These are phyloP conservation scores for Ataeniobius toweri DNA, from an alignment of 2,797 vertebrate species.

Conservation along the genomic window DNA sequence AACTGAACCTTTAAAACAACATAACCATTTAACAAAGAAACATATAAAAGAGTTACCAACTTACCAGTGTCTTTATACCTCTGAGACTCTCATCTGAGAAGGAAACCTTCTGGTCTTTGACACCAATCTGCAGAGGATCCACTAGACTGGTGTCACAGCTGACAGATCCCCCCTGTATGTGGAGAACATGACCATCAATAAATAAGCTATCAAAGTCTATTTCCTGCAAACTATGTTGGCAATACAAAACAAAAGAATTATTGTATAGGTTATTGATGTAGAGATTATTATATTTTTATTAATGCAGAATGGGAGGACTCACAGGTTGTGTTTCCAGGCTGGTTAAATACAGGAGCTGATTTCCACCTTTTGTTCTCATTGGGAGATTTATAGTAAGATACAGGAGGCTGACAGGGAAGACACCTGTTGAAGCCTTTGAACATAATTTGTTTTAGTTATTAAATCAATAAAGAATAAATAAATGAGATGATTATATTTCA, in stretches of 20 bases:
- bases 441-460: constrained; percentile 1
- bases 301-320: constrained; percentile 33
- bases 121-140: constrained; percentile 83
- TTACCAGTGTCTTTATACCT: constrained; percentile 81
- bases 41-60: constrained; percentile 29
- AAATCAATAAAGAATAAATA: background rate
- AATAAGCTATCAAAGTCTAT: background rate
- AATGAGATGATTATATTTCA: background rate
- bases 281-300: background rate
- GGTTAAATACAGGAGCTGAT: constrained; percentile 86
- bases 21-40: background rate
- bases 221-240: background rate
- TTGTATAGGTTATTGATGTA: too few relatives aligned
- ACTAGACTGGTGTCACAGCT: constrained; percentile 79
- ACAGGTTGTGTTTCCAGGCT: constrained; percentile 73
- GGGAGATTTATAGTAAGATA: constrained; percentile 84
- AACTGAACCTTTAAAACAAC: too few relatives aligned
- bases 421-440: constrained; percentile 84
- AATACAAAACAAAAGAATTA: background rate
- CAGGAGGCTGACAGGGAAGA: constrained; percentile 81
- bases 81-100: constrained; percentile 85
- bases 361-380: constrained; percentile 78
- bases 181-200: constrained; percentile 10
- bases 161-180: constrained; percentile 73
- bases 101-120: constrained; percentile 63